Evolutionary conservation across 64 coral and sea anemone species (phyloP).

Genomic region (Trachythela sp.): DNA sequence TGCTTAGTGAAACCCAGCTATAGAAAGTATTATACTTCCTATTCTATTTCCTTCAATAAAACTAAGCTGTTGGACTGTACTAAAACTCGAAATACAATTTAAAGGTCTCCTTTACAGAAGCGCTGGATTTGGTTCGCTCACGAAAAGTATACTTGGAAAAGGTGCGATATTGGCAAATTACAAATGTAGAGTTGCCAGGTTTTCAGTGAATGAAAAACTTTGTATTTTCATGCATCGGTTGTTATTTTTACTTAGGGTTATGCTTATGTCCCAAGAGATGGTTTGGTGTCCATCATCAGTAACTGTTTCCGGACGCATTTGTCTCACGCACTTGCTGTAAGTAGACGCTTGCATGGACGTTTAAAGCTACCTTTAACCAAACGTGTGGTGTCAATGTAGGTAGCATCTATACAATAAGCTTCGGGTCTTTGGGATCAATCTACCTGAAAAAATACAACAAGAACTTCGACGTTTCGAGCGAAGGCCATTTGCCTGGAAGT

Average conservation of each 20-base stretch:
- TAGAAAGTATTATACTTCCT: background rate
- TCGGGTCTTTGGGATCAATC: no score
- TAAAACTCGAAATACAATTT: background rate
- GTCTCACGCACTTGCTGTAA: slow-evolving; percentile 82
- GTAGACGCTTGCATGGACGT: background rate
- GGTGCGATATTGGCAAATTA: slow-evolving; percentile 15
- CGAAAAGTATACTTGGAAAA: slow-evolving; percentile 72
- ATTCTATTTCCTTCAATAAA: background rate
- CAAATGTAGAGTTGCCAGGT: background rate
- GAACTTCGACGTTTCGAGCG: no score
- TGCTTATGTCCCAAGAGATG: slow-evolving; percentile 75
- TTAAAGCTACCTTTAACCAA: no score
- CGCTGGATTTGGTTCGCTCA: slow-evolving; percentile 78
- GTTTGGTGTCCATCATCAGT: slow-evolving; percentile 73
- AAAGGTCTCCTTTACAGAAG: slow-evolving; percentile 76
- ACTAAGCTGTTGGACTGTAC: background rate
- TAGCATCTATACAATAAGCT: no score
- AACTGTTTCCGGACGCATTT: slow-evolving; percentile 80
- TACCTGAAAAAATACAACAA: no score
- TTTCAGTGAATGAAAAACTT: background rate
- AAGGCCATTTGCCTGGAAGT: no score
- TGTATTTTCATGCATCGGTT: background rate
- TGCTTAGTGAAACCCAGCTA: no score
- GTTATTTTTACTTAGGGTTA: slow-evolving; percentile 49
- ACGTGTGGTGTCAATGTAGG: no score